Conservation (phyloP, 2,888 invertebrate genomes). For the Timema podura region DNA sequence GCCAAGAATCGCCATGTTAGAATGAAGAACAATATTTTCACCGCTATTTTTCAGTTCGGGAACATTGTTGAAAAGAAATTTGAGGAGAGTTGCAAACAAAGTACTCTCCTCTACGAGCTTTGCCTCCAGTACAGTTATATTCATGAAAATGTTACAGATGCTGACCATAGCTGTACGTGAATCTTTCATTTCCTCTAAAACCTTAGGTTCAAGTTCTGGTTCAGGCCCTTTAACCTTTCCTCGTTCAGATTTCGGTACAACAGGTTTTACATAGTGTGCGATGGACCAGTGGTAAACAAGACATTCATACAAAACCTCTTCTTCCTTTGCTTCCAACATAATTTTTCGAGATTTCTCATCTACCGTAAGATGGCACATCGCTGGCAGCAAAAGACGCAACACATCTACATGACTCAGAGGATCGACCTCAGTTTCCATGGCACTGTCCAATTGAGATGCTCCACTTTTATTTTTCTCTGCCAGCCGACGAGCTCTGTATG, state of each 20-base stretch:
- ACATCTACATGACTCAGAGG: slow-evolving; percentile 64
- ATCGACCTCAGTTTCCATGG: slow-evolving; percentile 44
- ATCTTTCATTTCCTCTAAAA: slow-evolving; percentile 78
- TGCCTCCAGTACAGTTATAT: slow-evolving; percentile 82
- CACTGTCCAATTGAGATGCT: slow-evolving; percentile 38
- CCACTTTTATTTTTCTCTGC: slow-evolving; percentile 58
- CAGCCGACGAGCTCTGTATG: slow-evolving; percentile 61
- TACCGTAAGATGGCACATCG: slow-evolving; percentile 84
- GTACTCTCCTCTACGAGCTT: slow-evolving; percentile 75
- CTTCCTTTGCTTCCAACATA: slow-evolving; percentile 70
- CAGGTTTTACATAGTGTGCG: slow-evolving; percentile 78
- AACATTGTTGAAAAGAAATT: slow-evolving; percentile 79
- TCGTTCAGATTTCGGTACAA: slow-evolving; percentile 74
- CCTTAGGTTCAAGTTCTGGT: slow-evolving; percentile 67
- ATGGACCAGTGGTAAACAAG: slow-evolving; percentile 82
- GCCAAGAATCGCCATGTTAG: slow-evolving; percentile 79
- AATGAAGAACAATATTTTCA: slow-evolving; percentile 80
- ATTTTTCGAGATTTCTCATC: slow-evolving; percentile 84
- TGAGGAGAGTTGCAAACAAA: slow-evolving; percentile 73
- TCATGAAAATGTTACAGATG: slow-evolving; percentile 89
- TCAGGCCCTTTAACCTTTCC: slow-evolving; percentile 70
- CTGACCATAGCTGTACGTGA: slow-evolving; percentile 82
- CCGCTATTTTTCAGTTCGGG: slow-evolving; percentile 79
- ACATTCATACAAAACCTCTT: slow-evolving; percentile 74
- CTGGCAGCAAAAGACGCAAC: slow-evolving; percentile 78